Evolutionary conservation across 2,797 vertebrate species (phyloP), one percentile per base, ranked within the genome.

Genomic region (Philypnodon macrostomus): DNA sequence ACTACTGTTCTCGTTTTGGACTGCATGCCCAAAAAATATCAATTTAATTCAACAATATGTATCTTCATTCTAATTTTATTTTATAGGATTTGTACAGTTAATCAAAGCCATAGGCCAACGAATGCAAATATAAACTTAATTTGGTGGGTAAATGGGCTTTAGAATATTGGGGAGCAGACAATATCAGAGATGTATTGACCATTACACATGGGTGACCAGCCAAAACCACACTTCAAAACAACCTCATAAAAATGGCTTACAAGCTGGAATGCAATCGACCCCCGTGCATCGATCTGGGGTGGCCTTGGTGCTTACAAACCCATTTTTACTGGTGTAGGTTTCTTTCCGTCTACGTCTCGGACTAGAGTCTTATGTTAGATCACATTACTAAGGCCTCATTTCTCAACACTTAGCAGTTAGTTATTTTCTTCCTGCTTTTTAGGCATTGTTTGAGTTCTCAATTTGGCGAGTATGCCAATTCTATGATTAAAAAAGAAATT

Each of bases 191-290:
- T 41, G 29, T 49, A 67, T 57, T 65, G 74, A 70, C 51, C 53
- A 29, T 39, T 41, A 24, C 35, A 50, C 46, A 53, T 33, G 49
- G 47, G 36, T 48, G 42, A 62, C 50, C 51, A 31, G 41, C 35
- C 56, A 26, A 46, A 56, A 73, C 57, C 64, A 51, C 67, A 67
- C 63, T 67, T 75, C 73, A 75, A 61, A 73, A 61, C 58, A 67
- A 14, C 58, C 64, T 73, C 64, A 59, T 65, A 53, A 71, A 73
- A 58, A 60, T 32, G 52, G 55, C 36, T 66, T 31, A 45, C 34
- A 39, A 57, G 55, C 42, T 70, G 65, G 37, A 49, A 61, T 58
- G 40, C 14, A 1, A 69, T 68, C 50, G 58, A 77, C 51, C 63
- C 51, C 17, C 52, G n/a, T n/a, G 0, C 54, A 81, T 77, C 40